Evolutionary conservation across 2,888 invertebrate genomes (phyloP).

Genomic region (Cheilosia scutellata): DNA sequence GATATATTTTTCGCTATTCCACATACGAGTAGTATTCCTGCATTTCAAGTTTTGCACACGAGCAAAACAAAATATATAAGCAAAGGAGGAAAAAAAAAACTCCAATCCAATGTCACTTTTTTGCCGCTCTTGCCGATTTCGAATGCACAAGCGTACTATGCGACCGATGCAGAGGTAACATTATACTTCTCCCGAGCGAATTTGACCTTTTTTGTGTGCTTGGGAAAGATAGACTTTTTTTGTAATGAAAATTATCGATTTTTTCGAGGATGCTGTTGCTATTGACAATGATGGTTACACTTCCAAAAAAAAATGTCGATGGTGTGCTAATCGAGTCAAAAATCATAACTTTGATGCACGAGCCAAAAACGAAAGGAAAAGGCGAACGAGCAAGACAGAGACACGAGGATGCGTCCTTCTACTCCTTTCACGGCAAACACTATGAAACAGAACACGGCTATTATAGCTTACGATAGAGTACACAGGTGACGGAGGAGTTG

Average conservation of each 20-base stretch:
- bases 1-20: constrained; percentile 42
- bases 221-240: constrained; percentile 22
- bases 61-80: constrained; percentile 39
- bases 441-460: constrained; percentile 26
- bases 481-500: constrained; percentile 52
- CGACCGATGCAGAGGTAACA: constrained; percentile 45
- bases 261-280: constrained; percentile 38
- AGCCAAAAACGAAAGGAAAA: not conserved
- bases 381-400: not conserved
- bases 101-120: constrained; percentile 74
- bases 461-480: constrained; percentile 35
- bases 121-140: constrained; percentile 71
- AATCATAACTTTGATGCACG: constrained; percentile 3
- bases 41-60: constrained; percentile 75
- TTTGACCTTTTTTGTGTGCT: constrained; percentile 49
- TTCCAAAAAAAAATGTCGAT: constrained; percentile 17
- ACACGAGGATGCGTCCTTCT: constrained; percentile 26
- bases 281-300: constrained; percentile 41
- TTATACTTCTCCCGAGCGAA: constrained; percentile 58
- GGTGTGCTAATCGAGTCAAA: constrained; percentile 7
- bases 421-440: constrained; percentile 7
- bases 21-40: constrained; percentile 54
- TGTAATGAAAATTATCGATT: constrained; percentile 41
- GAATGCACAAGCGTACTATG: constrained; percentile 73
- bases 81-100: constrained; percentile 52